Base-by-base conservation (phyloP, 1,140 invertebrate genomes). In the Drosophila tristis region DNA sequence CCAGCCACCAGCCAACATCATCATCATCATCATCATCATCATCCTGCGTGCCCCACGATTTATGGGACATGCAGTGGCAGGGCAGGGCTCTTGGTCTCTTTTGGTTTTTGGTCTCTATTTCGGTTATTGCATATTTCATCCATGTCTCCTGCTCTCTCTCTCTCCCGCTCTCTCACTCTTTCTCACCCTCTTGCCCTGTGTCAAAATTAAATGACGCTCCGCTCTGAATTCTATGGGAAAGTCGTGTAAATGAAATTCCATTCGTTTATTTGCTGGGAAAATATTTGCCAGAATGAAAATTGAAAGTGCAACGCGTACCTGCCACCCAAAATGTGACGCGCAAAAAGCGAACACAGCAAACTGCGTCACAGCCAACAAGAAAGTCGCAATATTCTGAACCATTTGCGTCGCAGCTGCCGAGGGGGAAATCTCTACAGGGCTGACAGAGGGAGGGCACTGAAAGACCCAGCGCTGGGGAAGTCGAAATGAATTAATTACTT, bases 81-180 rank as follows among this genome's bases (percentile, higher is more conserved):
- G 59, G 42, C 60, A 42, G 23, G 16, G 35, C 51, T 51, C 50
- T 23, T 45, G 42, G 63, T 53, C 56, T 43, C 56, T 43, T 49
- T 60, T 56, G 44, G 68, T 60, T 86, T 63, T 86, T 68, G 53
- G 78, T 64, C 65, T 54, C 80, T 78, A 66, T 78, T 72, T 73
- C 65, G 65, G 65, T 80, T 84, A 80, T 76, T 84, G 80, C 80
- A 80, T 76, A 87, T 87, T 74, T 79, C 78, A 74, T 64, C 31
- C 58, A 49, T 47, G 59, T 62, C 60, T 58, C 48, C 45, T 51
- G 31, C 53, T 29, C 53, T 50, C 23, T 64, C 59, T 39, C 23
- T 23, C 31, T 58, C 48, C 45, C 45, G 31, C 53, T 29, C 53
- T 50, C 23, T 64, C 59, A 29, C 23, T 23, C 31, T n/a, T n/a